Percentiles rank a stretch among this genome's conserved stretches.
Conservation (phyloP, 2,797 vertebrate species). For the Paguma larvata region DNA sequence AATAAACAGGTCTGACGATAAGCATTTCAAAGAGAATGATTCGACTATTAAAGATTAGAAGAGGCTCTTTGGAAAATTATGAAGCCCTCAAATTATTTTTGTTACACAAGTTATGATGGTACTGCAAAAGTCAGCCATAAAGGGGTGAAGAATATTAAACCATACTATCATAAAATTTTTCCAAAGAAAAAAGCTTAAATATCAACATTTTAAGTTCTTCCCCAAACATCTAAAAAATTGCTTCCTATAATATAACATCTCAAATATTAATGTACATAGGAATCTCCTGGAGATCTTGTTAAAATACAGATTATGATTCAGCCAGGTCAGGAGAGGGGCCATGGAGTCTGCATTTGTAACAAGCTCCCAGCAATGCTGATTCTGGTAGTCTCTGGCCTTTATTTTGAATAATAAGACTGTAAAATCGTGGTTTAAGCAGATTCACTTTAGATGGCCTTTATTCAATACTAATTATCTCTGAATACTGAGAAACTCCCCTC, state of each 20-base stretch:
- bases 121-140: background rate
- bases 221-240: background rate
- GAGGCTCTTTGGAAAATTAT: conserved; percentile 12
- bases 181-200: conserved; percentile 14
- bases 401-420: background rate
- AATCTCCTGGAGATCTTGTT: background rate
- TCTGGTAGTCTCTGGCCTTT: background rate
- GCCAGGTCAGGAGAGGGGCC: background rate
- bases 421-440: background rate
- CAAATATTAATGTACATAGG: background rate
- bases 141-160: background rate
- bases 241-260: background rate
- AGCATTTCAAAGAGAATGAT: conserved; percentile 47
- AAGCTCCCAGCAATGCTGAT: background rate
- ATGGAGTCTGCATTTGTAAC: background rate
- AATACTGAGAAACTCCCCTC: background rate
- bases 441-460: conserved; percentile 4
- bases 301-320: background rate
- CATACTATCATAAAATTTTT: background rate
- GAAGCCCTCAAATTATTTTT: conserved; percentile 7
- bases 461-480: background rate
- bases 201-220: conserved; percentile 47
- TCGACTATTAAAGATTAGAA: conserved; percentile 19
- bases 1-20: background rate
- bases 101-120: background rate